phyloP scores from a whole-genome alignment of 2,113 vertebrate genomes.

The Panurus biarmicus region DNA sequence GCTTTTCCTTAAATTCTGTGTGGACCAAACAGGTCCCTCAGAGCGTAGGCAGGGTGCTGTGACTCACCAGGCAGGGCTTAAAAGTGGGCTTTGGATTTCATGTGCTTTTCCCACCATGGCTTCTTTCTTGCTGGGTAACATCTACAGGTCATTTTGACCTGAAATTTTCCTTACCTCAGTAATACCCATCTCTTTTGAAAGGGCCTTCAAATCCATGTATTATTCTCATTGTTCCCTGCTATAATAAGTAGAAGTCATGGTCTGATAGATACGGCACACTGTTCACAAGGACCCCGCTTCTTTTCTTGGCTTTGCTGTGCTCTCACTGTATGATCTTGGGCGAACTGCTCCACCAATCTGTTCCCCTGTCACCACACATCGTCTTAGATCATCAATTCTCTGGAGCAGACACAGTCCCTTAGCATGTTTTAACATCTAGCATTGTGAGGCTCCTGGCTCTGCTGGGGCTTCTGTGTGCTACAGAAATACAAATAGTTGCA shows the following conservation, averaged over 20 bases:
- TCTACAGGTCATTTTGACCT: background rate
- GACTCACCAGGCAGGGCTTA: fast-evolving
- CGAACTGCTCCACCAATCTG: conserved; percentile 9
- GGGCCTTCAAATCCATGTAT: background rate
- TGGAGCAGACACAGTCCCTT: conserved; percentile 7
- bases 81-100: background rate
- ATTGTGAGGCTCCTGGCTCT: background rate
- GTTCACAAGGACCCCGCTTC: background rate
- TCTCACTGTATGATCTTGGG: conserved; percentile 26
- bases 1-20: background rate
- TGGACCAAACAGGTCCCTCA: background rate
- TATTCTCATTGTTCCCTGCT: background rate
- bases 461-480: background rate
- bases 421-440: background rate
- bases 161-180: background rate
- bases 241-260: background rate
- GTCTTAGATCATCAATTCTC: conserved; percentile 32
- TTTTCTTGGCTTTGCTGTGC: background rate
- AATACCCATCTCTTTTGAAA: background rate
- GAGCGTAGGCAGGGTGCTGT: background rate
- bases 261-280: background rate
- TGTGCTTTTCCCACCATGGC: fast-evolving
- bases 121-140: background rate
- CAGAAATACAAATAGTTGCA: conserved; percentile 18
- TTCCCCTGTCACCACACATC: conserved; percentile 18